Evolutionary conservation across 2,797 vertebrate species (phyloP).

Genomic region (Picus viridis): DNA sequence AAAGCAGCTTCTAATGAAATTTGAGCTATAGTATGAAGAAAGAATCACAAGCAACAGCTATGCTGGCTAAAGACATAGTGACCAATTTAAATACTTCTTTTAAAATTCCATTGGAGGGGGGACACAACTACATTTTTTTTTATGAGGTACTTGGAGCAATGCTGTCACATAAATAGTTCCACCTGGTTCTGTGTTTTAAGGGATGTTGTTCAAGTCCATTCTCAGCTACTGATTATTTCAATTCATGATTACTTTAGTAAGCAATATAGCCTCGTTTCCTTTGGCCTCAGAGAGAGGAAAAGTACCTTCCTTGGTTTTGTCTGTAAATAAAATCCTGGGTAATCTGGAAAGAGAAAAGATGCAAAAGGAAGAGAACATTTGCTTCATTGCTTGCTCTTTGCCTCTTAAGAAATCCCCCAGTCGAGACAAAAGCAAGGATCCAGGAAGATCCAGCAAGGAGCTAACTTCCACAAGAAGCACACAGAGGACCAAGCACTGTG

Average conservation of each 20-base stretch:
- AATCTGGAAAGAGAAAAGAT: background rate
- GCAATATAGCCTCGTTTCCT: background rate
- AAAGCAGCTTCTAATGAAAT: conserved; percentile 42
- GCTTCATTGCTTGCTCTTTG: background rate
- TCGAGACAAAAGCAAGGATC: background rate
- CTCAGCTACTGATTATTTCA: background rate
- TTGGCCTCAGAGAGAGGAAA: background rate
- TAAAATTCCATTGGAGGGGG: background rate
- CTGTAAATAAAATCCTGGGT: background rate
- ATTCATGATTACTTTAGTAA: background rate
- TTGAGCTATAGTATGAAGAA: conserved; percentile 35
- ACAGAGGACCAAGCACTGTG: background rate
- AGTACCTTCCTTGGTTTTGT: background rate
- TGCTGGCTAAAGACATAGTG: background rate
- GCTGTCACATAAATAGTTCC: background rate
- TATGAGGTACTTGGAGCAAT: background rate
- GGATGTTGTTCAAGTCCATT: background rate
- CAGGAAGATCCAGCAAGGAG: background rate
- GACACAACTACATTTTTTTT: background rate
- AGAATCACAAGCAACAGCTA: conserved; percentile 10
- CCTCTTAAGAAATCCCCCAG: background rate
- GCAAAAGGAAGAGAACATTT: background rate
- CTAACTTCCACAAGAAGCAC: background rate
- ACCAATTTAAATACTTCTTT: conserved; percentile 19
- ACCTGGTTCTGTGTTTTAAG: background rate